Evolutionary conservation across 2,113 vertebrate genomes (phyloP).

Genomic region (Conger conger): DNA sequence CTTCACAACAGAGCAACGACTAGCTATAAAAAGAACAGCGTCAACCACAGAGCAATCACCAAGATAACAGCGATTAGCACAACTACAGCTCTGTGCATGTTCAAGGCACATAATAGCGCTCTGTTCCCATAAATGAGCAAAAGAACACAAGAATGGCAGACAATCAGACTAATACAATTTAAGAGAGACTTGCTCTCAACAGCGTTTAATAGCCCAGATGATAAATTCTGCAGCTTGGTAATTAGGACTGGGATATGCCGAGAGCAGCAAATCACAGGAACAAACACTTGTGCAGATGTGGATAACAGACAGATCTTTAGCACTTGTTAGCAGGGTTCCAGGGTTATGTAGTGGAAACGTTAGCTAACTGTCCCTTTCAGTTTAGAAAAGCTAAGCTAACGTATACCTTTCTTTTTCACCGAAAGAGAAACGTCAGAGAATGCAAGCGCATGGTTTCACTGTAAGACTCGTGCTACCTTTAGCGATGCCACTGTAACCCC

Average conservation of each 20-base stretch:
- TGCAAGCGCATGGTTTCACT: neutral
- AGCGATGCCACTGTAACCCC: neutral
- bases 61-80: conserved; percentile 18
- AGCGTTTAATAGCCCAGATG: conserved; percentile 24
- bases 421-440: neutral
- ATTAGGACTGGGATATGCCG: conserved; percentile 23
- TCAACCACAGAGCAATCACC: conserved; percentile 14
- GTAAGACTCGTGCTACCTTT: neutral
- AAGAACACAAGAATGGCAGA: conserved; percentile 23
- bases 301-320: conserved; percentile 10
- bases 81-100: conserved; percentile 13
- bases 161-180: conserved; percentile 25
- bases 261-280: conserved; percentile 3
- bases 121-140: conserved; percentile 14
- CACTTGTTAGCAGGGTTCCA: neutral
- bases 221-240: conserved; percentile 23
- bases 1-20: conserved; percentile 1
- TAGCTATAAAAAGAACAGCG: neutral
- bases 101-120: conserved; percentile 12
- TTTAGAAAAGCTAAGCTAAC: neutral
- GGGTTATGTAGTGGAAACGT: conserved; percentile 1
- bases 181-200: conserved; percentile 21
- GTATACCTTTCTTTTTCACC: neutral
- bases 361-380: neutral
- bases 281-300: conserved; percentile 21